Percentiles rank a stretch among this genome's conserved stretches.
These are phyloP conservation scores for Lepidurus packardi DNA, from an alignment of 1,140 invertebrate genomes.

Conservation along the genomic window DNA sequence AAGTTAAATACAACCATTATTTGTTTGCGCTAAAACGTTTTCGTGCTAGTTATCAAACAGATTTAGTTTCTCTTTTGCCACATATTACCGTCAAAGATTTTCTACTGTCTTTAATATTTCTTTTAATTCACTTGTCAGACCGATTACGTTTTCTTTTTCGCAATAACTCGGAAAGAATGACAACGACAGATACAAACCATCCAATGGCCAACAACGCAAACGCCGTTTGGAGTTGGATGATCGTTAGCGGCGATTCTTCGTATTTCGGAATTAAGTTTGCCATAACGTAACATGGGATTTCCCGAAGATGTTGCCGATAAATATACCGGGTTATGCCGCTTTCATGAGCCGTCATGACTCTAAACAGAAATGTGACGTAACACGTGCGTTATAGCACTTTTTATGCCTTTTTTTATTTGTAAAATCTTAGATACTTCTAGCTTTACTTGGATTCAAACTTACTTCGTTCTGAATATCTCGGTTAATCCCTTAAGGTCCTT, in stretches of 20 bases:
- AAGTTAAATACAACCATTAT: no score
- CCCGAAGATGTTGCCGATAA: background rate
- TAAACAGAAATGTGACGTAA: background rate
- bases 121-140: no score
- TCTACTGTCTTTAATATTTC: no score
- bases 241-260: background rate
- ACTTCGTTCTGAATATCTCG: background rate
- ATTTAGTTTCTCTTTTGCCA: no score
- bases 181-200: background rate
- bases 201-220: background rate
- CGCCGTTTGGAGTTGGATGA: background rate
- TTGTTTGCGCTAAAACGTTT: no score
- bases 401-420: background rate
- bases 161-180: background rate
- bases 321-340: background rate
- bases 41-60: no score
- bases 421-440: background rate
- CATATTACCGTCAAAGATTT: no score
- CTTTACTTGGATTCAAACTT: background rate
- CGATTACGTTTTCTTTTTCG: background rate
- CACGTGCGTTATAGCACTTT: background rate
- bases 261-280: background rate
- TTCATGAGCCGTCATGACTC: background rate
- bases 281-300: background rate
- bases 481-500: background rate